A percentile compares a stretch with the other conserved stretches of the same genome.
These are phyloP conservation scores for Petroica traversi DNA, from an alignment of 2,113 vertebrate genomes.

Conservation along the genomic window DNA sequence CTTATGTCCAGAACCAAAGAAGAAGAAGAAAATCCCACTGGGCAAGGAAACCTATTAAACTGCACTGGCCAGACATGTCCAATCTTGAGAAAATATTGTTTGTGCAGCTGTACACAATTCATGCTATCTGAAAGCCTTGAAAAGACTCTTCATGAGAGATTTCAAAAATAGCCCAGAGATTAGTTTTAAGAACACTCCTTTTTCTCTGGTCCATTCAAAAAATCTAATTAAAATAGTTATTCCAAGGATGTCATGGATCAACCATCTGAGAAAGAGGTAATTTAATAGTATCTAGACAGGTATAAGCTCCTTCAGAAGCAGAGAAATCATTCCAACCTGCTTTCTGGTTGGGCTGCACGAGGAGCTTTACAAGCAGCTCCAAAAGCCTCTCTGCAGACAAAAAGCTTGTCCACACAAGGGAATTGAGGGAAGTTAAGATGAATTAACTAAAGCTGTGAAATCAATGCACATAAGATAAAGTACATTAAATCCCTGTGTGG, in stretches of 20 bases:
- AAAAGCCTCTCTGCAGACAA: background rate
- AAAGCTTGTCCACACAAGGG: slow-evolving; percentile 13
- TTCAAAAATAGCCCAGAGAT: slow-evolving; percentile 16
- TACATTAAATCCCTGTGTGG: slow-evolving; percentile 45
- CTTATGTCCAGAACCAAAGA: background rate
- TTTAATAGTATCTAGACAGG: slow-evolving; percentile 30
- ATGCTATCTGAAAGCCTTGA: background rate
- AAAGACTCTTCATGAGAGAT: background rate
- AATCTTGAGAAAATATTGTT: slow-evolving; percentile 10
- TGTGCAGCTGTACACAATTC: background rate
- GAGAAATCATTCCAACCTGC: background rate
- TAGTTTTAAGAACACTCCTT: background rate
- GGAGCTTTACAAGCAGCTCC: background rate
- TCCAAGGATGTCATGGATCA: background rate
- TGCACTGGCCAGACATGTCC: background rate
- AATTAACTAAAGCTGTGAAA: slow-evolving; percentile 59
- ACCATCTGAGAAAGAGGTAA: slow-evolving; percentile 3
- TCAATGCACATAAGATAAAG: slow-evolving; percentile 57
- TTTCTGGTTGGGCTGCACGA: background rate
- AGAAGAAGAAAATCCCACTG: background rate
- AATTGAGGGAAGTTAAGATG: slow-evolving; percentile 29
- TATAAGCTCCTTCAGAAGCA: slow-evolving; percentile 24
- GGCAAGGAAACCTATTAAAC: background rate
- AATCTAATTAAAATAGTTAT: slow-evolving; percentile 46
- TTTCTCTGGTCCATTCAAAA: background rate